These are phyloP conservation scores for Corythoichthys intestinalis DNA, from an alignment of 2,113 vertebrate genomes.

Conservation along the genomic window DNA sequence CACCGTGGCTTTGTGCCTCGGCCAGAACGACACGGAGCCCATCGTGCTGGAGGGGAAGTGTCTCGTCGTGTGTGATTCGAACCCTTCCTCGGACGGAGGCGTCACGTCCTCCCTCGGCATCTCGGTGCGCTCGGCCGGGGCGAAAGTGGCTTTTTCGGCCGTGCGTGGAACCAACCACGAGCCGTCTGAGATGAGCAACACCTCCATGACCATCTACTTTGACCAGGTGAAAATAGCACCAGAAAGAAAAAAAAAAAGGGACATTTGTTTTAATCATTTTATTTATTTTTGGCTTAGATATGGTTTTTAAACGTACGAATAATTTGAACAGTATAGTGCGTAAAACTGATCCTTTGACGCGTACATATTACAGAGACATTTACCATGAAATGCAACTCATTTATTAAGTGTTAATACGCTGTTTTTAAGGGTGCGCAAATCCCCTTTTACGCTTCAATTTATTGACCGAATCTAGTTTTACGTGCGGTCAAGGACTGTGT, in stretches of 20 bases:
- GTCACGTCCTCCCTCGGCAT: constrained; percentile 96
- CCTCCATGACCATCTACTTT: constrained; percentile 99
- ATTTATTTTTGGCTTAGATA: too few relatives aligned
- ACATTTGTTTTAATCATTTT: background rate
- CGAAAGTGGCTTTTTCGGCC: constrained; percentile 96
- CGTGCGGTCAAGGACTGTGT: background rate
- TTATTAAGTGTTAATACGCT: constrained; percentile 22
- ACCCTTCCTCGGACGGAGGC: constrained; percentile 91
- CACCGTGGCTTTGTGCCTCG: constrained; percentile 73
- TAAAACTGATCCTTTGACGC: background rate
- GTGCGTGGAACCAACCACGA: constrained; percentile 94
- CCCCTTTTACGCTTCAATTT: background rate
- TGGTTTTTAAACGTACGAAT: too few relatives aligned
- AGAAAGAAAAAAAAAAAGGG: background rate
- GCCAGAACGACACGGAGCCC: constrained; percentile 96
- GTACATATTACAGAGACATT: background rate
- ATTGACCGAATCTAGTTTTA: background rate
- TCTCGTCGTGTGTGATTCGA: constrained; percentile 97
- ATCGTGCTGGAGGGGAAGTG: constrained; percentile 97
- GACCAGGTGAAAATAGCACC: constrained; percentile 83
- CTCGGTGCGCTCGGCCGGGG: constrained; percentile 92
- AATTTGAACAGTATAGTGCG: constrained; percentile 6
- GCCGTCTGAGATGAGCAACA: constrained; percentile 96
- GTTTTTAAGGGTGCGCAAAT: constrained; percentile 2
- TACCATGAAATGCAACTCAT: background rate